These are phyloP conservation scores for Danaus plexippus DNA, from an alignment of 1,140 invertebrate species.

Conservation along the genomic window DNA sequence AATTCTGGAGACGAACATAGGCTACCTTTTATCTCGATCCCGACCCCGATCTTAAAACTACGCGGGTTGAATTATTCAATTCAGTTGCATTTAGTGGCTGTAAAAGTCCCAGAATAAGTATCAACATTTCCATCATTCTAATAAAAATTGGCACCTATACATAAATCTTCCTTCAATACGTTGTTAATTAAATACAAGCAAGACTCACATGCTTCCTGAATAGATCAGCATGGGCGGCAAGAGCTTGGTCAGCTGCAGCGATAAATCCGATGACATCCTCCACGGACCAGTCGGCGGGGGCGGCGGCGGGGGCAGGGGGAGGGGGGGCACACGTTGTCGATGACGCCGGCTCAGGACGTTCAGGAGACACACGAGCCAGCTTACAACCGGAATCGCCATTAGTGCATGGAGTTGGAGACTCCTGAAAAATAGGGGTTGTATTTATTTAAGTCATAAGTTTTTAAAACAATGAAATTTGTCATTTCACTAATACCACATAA, in stretches of 20 bases:
- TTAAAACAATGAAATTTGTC: too few relatives aligned
- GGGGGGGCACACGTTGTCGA: conserved; percentile 65
- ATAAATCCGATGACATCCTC: conserved; percentile 96
- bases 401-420: conserved; percentile 8
- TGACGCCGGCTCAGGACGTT: conserved; percentile 54
- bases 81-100: too few relatives aligned
- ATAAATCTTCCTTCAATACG: too few relatives aligned
- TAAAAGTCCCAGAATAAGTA: too few relatives aligned
- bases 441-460: not conserved
- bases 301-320: conserved; percentile 55
- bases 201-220: conserved; percentile 93
- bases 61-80: too few relatives aligned
- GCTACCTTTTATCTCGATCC: too few relatives aligned
- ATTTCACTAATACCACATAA: too few relatives aligned
- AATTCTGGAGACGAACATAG: too few relatives aligned
- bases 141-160: too few relatives aligned
- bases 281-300: conserved; percentile 92
- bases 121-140: too few relatives aligned
- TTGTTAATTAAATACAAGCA: too few relatives aligned
- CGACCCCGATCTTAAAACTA: too few relatives aligned
- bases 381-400: conserved; percentile 30
- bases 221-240: conserved; percentile 90
- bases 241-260: conserved; percentile 82
- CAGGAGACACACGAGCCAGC: conserved; percentile 47
- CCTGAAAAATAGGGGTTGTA: conserved; percentile 20